These are phyloP conservation scores for Cylloceria caligata DNA, from an alignment of 2,888 invertebrate species.

Conservation along the genomic window DNA sequence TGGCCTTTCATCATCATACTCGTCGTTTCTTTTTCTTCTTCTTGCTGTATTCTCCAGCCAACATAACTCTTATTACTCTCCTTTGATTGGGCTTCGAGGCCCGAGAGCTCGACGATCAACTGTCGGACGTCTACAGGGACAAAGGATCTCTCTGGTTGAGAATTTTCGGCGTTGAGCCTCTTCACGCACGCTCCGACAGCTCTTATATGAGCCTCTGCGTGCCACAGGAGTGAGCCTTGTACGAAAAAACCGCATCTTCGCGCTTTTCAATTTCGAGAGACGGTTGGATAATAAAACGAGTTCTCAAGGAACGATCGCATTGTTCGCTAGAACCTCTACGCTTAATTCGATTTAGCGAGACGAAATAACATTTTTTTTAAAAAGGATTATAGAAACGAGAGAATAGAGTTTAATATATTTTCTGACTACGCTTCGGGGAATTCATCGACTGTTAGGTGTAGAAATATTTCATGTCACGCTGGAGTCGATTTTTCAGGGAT, in stretches of 20 bases:
- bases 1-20: slow-evolving; percentile 61
- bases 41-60: slow-evolving; percentile 49
- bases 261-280: slow-evolving; percentile 54
- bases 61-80: slow-evolving; percentile 65
- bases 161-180: slow-evolving; percentile 54
- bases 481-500: neutral
- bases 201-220: neutral
- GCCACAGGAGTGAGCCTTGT: neutral
- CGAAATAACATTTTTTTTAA: slow-evolving; percentile 26
- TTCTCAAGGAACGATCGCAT: slow-evolving; percentile 7
- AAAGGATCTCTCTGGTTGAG: slow-evolving; percentile 51
- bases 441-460: neutral
- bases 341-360: slow-evolving; percentile 46
- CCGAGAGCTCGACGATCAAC: slow-evolving; percentile 30
- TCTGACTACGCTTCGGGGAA: slow-evolving; percentile 32
- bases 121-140: slow-evolving; percentile 38
- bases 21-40: slow-evolving; percentile 23
- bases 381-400: slow-evolving; percentile 17
- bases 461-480: neutral
- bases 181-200: slow-evolving; percentile 56
- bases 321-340: slow-evolving; percentile 15
- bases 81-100: slow-evolving; percentile 59
- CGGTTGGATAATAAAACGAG: slow-evolving; percentile 46
- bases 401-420: slow-evolving; percentile 47
- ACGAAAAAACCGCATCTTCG: slow-evolving; percentile 43